Evolutionary conservation across 2,113 vertebrate genomes (phyloP), one percentile per base, ranked within the genome.

Genomic region (Blennius ocellaris): DNA sequence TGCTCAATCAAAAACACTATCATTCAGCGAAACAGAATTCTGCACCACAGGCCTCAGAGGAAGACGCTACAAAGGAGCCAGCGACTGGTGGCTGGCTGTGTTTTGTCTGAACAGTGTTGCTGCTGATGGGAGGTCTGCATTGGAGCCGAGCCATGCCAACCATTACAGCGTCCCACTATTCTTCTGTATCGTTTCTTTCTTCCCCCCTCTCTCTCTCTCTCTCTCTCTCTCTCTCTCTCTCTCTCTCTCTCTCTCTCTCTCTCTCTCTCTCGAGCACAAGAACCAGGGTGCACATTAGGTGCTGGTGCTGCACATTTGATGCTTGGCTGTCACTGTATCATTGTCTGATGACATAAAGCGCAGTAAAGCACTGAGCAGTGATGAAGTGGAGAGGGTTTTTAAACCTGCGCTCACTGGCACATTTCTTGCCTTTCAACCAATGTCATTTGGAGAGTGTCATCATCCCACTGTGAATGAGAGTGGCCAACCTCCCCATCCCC

Each of bases 281-380:
- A 87, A 88, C 78, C 73, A 89, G 85, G 74, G 76, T 41, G 69
- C 83, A 76, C 76, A 87, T 82, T 83, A 81, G 82, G 76, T 89
- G 86, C 88, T 86, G 86, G 78, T 84, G 83, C 86, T 85, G 88
- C 86, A 90, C 76, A 88, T 88, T 73, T 89, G 85, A 89, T 81
- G 80, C 85, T 85, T 81, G 77, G 86, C 85, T 90, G 88, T 87
- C 82, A 79, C 76, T 70, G 89, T 56, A 82, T 90, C 86, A 86
- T 86, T 89, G 83, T 88, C 81, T 87, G 68, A 78, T 86, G 88
- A 89, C 88, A 91, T 89, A 86, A 88, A 89, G 78, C 73, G 54
- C 89, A 86, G 80, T 78, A 82, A 89, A 87, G 86, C 85, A 85
- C 78, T 75, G 82, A 83, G 77, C 81, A 81, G 76, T 87, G 84